Conservation (phyloP, 2,888 invertebrate genomes). For the Hirtodrosophila confusa region DNA sequence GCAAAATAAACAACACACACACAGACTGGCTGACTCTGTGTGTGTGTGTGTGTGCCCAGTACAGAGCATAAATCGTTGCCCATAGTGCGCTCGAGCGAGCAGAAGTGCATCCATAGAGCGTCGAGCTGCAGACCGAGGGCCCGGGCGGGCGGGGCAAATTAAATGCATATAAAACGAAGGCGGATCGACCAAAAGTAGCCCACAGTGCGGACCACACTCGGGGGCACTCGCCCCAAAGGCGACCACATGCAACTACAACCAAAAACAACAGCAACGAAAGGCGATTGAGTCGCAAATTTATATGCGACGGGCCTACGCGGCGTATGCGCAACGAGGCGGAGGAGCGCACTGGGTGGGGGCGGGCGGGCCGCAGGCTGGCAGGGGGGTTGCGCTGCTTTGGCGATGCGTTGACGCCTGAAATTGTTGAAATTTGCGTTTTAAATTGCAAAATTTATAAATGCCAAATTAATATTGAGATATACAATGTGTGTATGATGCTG, state of each 20-base stretch:
- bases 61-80: slow-evolving; percentile 44
- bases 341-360: slow-evolving; percentile 21
- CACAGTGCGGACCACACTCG: slow-evolving; percentile 57
- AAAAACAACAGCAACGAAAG: slow-evolving; percentile 23
- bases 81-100: slow-evolving; percentile 21
- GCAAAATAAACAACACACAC: slow-evolving; percentile 46
- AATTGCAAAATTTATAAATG: slow-evolving; percentile 67
- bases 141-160: slow-evolving; percentile 51
- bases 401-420: slow-evolving; percentile 72
- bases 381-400: slow-evolving; percentile 55
- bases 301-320: slow-evolving; percentile 58
- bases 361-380: neutral
- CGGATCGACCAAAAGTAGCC: slow-evolving; percentile 51
- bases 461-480: slow-evolving; percentile 68
- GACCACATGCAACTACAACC: slow-evolving; percentile 43
- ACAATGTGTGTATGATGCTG: slow-evolving; percentile 13
- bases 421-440: slow-evolving; percentile 72
- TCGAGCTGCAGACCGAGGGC: slow-evolving; percentile 5
- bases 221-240: slow-evolving; percentile 57
- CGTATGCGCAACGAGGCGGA: slow-evolving; percentile 59
- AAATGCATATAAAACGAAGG: slow-evolving; percentile 72
- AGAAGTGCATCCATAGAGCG: slow-evolving; percentile 7
- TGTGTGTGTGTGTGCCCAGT: slow-evolving; percentile 2
- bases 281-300: slow-evolving; percentile 76
- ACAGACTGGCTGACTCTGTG: slow-evolving; percentile 7